Evolutionary conservation across 2,888 invertebrate genomes (phyloP), one percentile per base, ranked within the genome.

Genomic region (Acleris cristana): DNA sequence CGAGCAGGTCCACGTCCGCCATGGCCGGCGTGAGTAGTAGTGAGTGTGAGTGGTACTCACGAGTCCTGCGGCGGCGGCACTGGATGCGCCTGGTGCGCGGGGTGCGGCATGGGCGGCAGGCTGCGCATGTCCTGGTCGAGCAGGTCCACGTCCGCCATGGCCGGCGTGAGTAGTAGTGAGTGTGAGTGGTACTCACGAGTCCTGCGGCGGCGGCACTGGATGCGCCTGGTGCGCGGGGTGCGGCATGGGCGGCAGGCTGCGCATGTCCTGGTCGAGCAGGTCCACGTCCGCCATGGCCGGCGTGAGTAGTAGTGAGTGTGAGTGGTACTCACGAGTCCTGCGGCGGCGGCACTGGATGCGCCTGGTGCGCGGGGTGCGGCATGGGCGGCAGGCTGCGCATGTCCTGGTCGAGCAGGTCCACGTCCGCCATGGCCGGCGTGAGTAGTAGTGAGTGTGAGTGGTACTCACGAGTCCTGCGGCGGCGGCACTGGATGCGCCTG

Each of bases 61-160:
- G 26, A 26, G 26, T 26, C 26, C 26, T 26, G 26, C 26, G 26
- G 26, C 26, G 21, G 21, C 21, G 21, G 21, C 21, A 21, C 21
- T 21, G 21, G 21, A 21, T 21, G 21, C 21, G 26, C 26, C 5
- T 3, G 26, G 26, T 26, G 26, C 26, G 26, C 89, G 6, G 77
- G 83, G 34, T 86, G 87, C 61, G 86, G 85, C 59, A 68, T 76
- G 14, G 89, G 85, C 65, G 89, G 91, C 80, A 89, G 83, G 59
- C 95, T 94, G 72, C 97, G 94, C 94, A 97, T 95, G 85, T 97
- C 97, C 86, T 97, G 96, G 87, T 97, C 97, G 55, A 94, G 82
- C 84, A 95, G 89, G 73, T 90, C 90, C 72, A 90, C 86, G 74
- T 90, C 89, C 60, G 78, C 85, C 76, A 84, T 76, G 3, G 79